These are phyloP conservation scores for Deilephila porcellus DNA, from an alignment of 2,888 invertebrate genomes.

Conservation along the genomic window DNA sequence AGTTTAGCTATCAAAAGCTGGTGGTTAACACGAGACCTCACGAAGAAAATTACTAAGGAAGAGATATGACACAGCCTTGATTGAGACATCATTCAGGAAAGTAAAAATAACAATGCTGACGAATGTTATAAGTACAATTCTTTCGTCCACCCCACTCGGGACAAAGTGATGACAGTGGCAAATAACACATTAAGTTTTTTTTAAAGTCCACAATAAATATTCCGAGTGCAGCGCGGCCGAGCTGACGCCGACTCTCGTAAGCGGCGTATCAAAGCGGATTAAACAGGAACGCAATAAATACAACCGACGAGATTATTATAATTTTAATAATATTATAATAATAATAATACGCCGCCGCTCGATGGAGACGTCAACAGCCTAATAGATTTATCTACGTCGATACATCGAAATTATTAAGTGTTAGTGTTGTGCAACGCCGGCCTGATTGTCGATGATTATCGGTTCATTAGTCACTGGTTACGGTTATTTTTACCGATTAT, in stretches of 20 bases:
- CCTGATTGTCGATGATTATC: constrained; percentile 58
- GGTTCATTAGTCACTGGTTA: constrained; percentile 67
- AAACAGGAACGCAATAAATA: constrained; percentile 77
- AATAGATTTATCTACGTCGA: constrained; percentile 77
- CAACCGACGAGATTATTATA: constrained; percentile 78
- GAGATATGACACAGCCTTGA: neutral
- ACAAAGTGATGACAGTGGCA: constrained; percentile 21
- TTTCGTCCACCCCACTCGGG: constrained; percentile 14
- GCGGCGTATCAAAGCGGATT: constrained; percentile 81
- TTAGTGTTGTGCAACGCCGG: constrained; percentile 56
- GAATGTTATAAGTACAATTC: neutral
- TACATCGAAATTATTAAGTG: constrained; percentile 66
- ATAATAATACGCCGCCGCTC: constrained; percentile 68
- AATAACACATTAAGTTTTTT: constrained; percentile 11
- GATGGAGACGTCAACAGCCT: constrained; percentile 70
- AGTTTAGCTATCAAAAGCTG: too few species aligned
- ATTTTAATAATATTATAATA: constrained; percentile 83
- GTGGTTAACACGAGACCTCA: neutral
- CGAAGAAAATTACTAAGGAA: neutral
- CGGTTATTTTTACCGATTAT: constrained; percentile 52
- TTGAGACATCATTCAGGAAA: neutral
- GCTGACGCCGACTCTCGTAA: constrained; percentile 52
- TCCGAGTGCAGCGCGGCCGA: constrained; percentile 30
- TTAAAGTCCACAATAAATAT: constrained; percentile 24
- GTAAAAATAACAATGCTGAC: constrained; percentile 5